phyloP scores from a whole-genome alignment of 53 echinoderm and acorn worm genomes.

The Hippasteria phrygiana region DNA sequence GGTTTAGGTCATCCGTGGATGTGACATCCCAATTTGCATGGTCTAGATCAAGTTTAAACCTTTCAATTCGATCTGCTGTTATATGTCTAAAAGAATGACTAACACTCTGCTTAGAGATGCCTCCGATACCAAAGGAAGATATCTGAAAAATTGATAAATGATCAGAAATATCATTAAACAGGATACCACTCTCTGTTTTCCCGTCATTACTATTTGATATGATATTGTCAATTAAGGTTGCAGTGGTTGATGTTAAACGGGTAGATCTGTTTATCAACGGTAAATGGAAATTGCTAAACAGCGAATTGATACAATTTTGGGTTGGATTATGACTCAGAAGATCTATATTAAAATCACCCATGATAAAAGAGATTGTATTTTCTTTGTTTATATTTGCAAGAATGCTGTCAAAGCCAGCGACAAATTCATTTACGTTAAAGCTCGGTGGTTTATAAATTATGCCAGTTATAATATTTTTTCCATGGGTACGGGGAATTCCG shows the following conservation, averaged over 20 bases:
- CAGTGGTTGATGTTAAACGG: constrained; percentile 16
- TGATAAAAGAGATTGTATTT: constrained; percentile 17
- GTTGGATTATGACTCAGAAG: not conserved
- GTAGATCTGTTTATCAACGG: constrained; percentile 36
- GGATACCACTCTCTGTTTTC: constrained; percentile 9
- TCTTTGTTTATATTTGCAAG: not conserved
- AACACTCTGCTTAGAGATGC: not conserved
- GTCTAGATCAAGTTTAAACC: not conserved
- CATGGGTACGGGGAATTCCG: constrained; percentile 12
- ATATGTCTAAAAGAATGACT: not conserved
- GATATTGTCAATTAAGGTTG: constrained; percentile 32
- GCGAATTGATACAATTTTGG: constrained; percentile 4
- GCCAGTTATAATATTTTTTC: constrained; percentile 25
- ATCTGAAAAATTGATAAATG: constrained; percentile 11
- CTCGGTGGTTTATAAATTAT: constrained; percentile 27
- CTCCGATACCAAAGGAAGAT: not conserved
- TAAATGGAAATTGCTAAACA: not conserved
- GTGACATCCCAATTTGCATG: not conserved
- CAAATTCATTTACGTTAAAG: constrained; percentile 11
- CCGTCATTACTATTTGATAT: constrained; percentile 4
- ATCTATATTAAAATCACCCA: too few relatives aligned
- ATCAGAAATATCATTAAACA: too few relatives aligned
- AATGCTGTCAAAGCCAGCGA: not conserved
- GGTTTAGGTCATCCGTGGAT: not conserved
- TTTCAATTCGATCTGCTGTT: not conserved